A percentile compares a stretch with the other conserved stretches of the same genome.
Conservation (phyloP, 2,797 vertebrate genomes). For the Chiloscyllium punctatum region DNA sequence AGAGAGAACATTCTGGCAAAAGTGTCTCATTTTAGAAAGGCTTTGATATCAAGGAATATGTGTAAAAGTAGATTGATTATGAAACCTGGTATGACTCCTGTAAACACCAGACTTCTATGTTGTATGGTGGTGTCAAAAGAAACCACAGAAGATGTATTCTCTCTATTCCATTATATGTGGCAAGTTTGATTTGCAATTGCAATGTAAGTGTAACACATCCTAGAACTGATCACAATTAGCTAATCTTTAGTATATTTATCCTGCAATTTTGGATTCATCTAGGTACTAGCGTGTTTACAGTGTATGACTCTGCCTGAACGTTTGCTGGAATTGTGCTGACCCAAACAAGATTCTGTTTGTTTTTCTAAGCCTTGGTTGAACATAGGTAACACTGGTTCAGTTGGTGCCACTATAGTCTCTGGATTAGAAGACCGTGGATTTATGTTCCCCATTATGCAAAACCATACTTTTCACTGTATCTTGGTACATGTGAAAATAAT, state of each 20-base stretch:
- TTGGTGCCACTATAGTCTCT: background rate
- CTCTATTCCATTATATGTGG: background rate
- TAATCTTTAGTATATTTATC: background rate
- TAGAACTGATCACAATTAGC: background rate
- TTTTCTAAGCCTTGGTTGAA: background rate
- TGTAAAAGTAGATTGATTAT: background rate
- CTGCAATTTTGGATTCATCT: background rate
- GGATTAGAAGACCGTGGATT: background rate
- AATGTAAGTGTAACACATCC: background rate
- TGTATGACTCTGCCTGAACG: background rate
- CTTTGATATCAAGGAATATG: background rate
- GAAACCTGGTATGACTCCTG: background rate
- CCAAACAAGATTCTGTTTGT: background rate
- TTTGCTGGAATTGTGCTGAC: background rate
- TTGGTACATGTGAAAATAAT: too few relatives aligned
- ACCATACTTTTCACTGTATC: too few relatives aligned
- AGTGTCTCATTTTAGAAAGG: background rate
- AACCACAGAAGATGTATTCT: background rate
- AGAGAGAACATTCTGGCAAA: background rate
- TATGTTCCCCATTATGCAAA: background rate
- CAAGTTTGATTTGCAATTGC: background rate
- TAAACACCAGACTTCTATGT: background rate
- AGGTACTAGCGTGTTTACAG: background rate
- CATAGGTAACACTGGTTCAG: background rate
- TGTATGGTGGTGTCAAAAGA: background rate